Base-by-base conservation (phyloP, 2,113 vertebrate genomes). In the Myotis brandtii region DNA sequence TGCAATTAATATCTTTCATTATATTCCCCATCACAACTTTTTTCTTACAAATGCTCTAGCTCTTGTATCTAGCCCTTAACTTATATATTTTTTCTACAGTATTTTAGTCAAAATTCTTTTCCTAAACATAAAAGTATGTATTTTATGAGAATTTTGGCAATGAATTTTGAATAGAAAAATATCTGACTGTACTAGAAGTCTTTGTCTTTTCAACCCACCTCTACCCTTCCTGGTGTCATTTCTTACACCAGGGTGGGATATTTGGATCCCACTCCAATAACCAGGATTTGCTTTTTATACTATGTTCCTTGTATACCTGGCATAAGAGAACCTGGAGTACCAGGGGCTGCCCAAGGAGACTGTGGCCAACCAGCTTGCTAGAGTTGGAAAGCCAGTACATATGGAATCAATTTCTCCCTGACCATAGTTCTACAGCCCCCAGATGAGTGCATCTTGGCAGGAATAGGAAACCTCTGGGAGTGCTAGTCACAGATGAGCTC, bases 81-180 rank as follows among this genome's bases (percentile, higher is more conserved):
- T 79, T 64, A 37, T 5, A 56, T 89, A 83, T 66, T 94, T 92
- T 91, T 52, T 20, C 40, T 73, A 25, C 46, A n/a, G 14, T 83
- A 83, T 85, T 89, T 93, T 82, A 62, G 91, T 92, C 73, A 82
- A 52, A 62, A 37, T 62, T 88, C 2, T 37, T 84, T 72, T 21
- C 30, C 77, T 87, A 80, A 89, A 56, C 6, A 1, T 82, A 25
- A 91, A 23, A 64, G 46, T 77, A 52, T 50, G 46, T 52, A 89
- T 85, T 87, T 90, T 90, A 14, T 46, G 32, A 87, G 30, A 88
- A 72, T 91, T 66, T 86, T 94, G 81, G 37, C 23, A 91, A 27
- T 87, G 46, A 89, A 86, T 80, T 94, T 92, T 83, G 3, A 93
- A 54, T 93, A 37, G 67, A 79, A 92, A 93, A 87, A 81, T 46